A percentile compares a stretch with the other conserved stretches of the same genome.
Evolutionary conservation across 2,888 invertebrate species (phyloP).

Genomic region (Abscondita cerata): DNA sequence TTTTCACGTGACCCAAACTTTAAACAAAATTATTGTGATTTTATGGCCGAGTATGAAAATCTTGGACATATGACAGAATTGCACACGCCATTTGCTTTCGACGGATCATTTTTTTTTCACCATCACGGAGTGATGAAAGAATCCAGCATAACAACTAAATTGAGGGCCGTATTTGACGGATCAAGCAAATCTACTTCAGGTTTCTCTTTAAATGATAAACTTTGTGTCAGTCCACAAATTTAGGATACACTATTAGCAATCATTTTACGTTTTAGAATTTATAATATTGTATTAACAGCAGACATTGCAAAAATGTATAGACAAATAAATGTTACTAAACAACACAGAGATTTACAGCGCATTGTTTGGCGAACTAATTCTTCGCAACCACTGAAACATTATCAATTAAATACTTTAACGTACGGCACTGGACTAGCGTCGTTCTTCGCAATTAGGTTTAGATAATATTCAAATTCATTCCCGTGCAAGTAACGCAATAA

Average conservation of each 20-base stretch:
- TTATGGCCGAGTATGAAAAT: neutral
- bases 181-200: neutral
- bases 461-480: neutral
- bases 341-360: constrained; percentile 32
- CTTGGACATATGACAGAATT: neutral
- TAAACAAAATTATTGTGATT: neutral
- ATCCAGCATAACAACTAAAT: neutral
- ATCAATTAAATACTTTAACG: constrained; percentile 35
- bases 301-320: constrained; percentile 40
- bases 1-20: neutral
- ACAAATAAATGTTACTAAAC: constrained; percentile 28
- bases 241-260: constrained; percentile 36
- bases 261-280: constrained; percentile 28
- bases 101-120: constrained; percentile 10
- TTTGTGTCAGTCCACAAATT: constrained; percentile 27
- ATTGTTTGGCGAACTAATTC: constrained; percentile 34
- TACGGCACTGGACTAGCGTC: constrained; percentile 36
- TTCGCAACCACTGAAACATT: constrained; percentile 17
- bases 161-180: neutral
- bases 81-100: neutral
- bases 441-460: constrained; percentile 36
- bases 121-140: constrained; percentile 24
- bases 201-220: constrained; percentile 21
- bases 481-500: neutral
- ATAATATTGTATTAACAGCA: constrained; percentile 29